Evolutionary conservation across 2,888 invertebrate species (phyloP), one percentile per base, ranked within the genome.

Genomic region (Drosophila ezoana): DNA sequence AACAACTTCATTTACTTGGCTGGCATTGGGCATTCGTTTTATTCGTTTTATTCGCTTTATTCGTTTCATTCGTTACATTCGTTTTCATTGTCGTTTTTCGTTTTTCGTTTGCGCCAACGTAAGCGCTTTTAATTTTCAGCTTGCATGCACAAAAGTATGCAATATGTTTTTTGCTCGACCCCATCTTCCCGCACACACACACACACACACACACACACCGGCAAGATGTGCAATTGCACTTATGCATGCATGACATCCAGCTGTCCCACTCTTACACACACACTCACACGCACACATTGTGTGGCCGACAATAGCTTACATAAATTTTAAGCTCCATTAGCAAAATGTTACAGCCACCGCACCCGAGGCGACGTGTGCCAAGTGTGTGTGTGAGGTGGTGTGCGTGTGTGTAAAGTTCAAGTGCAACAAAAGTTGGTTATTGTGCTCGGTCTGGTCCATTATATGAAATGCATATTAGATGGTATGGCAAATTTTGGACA

Each of bases 71-170:
- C 61, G 77, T 61, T 65, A 72, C 76, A 72, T 76, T 79, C 63
- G 73, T 57, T 63, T 72, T 69, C 64, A 77, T 68, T 77, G 68
- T 70, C 81, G 63, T 76, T 68, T 66, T 65, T 44, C 37, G 60
- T 43, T 60, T 64, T 71, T 68, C 68, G 38, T 69, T 78, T 78
- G 66, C 54, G 82, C 71, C 72, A 84, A 76, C 75, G 84, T 87
- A 87, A 86, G 87, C 85, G 80, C 79, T 87, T 89, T 89, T 85
- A 87, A 87, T 89, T 87, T 89, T 87, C 83, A 89, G 89, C 89
- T 85, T 81, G 79, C 89, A 89, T 87, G 87, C 89, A 83, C 83
- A 84, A 80, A 87, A 87, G 79, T 87, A 81, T 87, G 87, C 87
- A 87, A 87, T 87, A 87, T 87, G 86, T 82, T 87, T 79, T 83